Evolutionary conservation across 2,888 invertebrate species (phyloP), one percentile per base, ranked within the genome.

Genomic region (Eledone cirrhosa): DNA sequence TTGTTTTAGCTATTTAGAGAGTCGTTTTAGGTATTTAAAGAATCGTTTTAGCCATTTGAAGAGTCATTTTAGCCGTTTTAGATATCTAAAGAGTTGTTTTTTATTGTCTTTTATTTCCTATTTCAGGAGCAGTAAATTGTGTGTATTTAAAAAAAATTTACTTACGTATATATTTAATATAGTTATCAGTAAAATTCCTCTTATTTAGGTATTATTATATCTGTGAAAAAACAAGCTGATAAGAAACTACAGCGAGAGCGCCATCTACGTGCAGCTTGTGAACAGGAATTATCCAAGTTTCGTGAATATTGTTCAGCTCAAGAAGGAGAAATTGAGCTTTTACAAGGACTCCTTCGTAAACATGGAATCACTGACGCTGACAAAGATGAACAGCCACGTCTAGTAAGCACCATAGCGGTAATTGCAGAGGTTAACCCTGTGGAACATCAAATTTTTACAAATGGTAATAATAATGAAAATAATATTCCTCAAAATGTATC

Each of bases 221-320:
- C 90, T 19, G 88, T 91, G 11, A 90, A 91, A 81, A 85, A 84
- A 22, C 89, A 90, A 79, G 88, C 90, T 16, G 90, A 91, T 41
- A 88, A 89, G 31, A 87, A 86, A 78, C 81, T 91, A 19, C 84
- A 87, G 53, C 85, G 88, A 63, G 91, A 91, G 80, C 82, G 83
- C 78, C 83, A 86, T 27, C 82, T 86, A 4, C 81, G 88, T 24
- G 88, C 89, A 83, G 90, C 89, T 2, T 84, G 88, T 63, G 91
- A 91, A 79, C 87, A 90, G 78, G 91, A 91, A 82, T 86, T 91
- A 48, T 81, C 84, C 41, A 90, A 90, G 83, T 90, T 88, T 78
- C 84, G 90, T 22, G 87, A 90, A 72, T 90, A 90, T 81, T 89
- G 90, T 79, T 83, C 87, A 7, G 87, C 88, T 33, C 89, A 90